Percentiles rank a stretch among this genome's conserved stretches.
Evolutionary conservation across 2,113 vertebrate genomes (phyloP).

Genomic region (Tor tambroides): DNA sequence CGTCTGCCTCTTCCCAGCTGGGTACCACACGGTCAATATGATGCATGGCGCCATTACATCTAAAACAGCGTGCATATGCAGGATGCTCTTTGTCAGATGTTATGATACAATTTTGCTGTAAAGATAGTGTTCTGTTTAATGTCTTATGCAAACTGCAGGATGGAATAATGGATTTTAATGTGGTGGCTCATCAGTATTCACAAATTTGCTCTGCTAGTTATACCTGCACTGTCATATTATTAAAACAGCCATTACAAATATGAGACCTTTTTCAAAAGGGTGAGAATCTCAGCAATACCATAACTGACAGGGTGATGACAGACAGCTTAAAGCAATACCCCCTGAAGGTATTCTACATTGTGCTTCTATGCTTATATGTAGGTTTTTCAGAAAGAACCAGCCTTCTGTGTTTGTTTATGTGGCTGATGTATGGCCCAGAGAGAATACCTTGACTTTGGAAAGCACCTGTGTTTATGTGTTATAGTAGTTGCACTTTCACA

Average conservation of each 20-base stretch:
- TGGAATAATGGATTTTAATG: neutral
- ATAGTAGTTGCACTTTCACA: neutral
- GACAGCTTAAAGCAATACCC: neutral
- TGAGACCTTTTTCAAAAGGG: neutral
- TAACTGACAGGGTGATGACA: neutral
- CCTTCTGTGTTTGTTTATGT: neutral
- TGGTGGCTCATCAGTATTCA: neutral
- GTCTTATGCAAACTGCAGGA: neutral
- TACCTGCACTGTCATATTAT: neutral
- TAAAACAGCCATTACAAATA: neutral
- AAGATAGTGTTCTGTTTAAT: neutral
- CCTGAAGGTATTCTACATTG: neutral
- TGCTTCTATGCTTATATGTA: neutral
- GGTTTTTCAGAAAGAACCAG: neutral
- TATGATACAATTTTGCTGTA: neutral
- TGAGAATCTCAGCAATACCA: neutral
- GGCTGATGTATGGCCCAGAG: neutral
- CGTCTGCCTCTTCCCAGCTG: neutral
- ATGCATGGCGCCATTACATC: slow-evolving; percentile 50
- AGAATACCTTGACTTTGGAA: slow-evolving; percentile 5
- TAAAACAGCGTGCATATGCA: slow-evolving; percentile 22
- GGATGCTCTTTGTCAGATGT: neutral
- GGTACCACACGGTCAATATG: slow-evolving; percentile 28
- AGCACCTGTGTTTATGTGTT: slow-evolving; percentile 15
- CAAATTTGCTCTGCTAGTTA: neutral